phyloP scores from a whole-genome alignment of 2,113 vertebrate genomes.

The Epinephelus cyanopodus region DNA sequence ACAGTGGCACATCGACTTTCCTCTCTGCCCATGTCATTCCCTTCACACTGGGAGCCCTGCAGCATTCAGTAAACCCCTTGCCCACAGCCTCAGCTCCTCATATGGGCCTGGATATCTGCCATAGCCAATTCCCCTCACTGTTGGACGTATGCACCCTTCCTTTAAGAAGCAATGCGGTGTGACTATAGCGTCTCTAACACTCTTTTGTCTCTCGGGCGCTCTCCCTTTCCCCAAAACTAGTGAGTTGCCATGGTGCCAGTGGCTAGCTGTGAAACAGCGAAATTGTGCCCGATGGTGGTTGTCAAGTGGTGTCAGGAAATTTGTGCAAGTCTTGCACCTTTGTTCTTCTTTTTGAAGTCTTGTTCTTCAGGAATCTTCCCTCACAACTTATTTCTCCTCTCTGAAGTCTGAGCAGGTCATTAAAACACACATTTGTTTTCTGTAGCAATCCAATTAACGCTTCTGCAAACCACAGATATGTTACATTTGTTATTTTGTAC shows the following conservation, averaged over 20 bases:
- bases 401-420: not conserved
- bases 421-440: not conserved
- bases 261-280: constrained; percentile 62
- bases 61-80: constrained; percentile 25
- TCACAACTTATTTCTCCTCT: not conserved
- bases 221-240: constrained; percentile 14
- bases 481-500: too few species aligned
- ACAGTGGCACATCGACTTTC: not conserved
- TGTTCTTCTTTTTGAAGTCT: constrained; percentile 21
- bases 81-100: constrained; percentile 9
- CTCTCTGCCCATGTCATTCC: constrained; percentile 34
- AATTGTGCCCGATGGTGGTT: constrained; percentile 51
- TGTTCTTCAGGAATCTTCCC: not conserved
- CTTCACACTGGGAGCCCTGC: constrained; percentile 25
- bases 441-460: not conserved
- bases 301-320: constrained; percentile 48
- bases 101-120: constrained; percentile 43
- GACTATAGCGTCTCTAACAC: constrained; percentile 15
- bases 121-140: constrained; percentile 57
- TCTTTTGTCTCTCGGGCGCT: constrained; percentile 17
- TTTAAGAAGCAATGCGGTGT: constrained; percentile 36
- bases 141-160: constrained; percentile 44
- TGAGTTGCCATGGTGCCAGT: constrained; percentile 51
- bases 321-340: constrained; percentile 20
- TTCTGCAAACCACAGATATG: too few species aligned